Evolutionary conservation across 2,113 vertebrate species (phyloP).

Genomic region (Eulemur macaco): DNA sequence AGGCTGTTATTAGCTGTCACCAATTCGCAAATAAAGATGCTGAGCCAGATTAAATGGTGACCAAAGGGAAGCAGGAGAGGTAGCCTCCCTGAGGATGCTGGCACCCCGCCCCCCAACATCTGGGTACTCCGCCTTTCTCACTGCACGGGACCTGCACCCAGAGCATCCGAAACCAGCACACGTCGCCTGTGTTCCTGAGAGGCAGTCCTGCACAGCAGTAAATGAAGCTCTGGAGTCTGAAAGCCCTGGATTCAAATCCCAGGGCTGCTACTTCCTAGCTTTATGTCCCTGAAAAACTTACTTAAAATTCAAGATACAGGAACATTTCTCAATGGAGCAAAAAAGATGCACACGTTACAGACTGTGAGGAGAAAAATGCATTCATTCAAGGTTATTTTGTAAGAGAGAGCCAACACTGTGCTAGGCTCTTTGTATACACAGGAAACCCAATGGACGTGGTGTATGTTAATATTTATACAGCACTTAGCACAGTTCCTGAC

Average conservation of each 20-base stretch:
- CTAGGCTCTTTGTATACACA: fast-evolving
- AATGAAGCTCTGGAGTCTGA: too few relatives aligned
- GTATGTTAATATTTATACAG: fast-evolving
- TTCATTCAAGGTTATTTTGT: background rate
- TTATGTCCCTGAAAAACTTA: background rate
- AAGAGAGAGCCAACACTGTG: background rate
- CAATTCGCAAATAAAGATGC: background rate
- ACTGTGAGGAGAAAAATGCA: background rate
- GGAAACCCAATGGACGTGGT: background rate
- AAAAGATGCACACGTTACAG: background rate
- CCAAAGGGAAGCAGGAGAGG: background rate
- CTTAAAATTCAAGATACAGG: background rate
- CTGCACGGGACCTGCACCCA: background rate
- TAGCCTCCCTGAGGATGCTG: background rate
- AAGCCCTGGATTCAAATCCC: background rate
- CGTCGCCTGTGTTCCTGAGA: fast-evolving
- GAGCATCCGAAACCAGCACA: background rate
- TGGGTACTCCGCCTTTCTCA: background rate
- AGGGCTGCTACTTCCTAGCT: background rate
- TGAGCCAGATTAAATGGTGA: background rate
- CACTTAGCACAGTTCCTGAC: background rate
- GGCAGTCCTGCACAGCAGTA: fast-evolving
- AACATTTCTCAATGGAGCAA: background rate
- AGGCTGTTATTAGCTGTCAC: too few relatives aligned
- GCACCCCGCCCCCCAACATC: background rate